These are phyloP conservation scores for Fulica atra DNA, from an alignment of 2,113 vertebrate species.

Conservation along the genomic window DNA sequence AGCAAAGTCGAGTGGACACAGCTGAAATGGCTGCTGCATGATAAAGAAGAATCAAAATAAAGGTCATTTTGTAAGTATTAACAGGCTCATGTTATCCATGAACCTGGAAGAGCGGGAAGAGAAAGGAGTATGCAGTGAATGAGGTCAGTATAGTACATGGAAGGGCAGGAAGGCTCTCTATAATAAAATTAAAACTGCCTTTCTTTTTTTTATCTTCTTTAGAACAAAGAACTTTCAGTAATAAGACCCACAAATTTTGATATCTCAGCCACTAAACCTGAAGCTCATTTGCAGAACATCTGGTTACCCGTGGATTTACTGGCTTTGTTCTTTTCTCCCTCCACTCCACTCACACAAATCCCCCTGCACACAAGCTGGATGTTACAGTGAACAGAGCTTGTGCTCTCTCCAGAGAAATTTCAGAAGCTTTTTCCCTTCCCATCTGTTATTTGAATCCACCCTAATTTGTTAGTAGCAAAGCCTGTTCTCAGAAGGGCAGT, in stretches of 20 bases:
- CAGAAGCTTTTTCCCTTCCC: background rate
- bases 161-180: background rate
- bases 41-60: background rate
- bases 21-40: background rate
- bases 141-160: background rate
- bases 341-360: background rate
- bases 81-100: background rate
- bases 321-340: background rate
- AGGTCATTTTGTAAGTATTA: background rate
- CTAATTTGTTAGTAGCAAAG: background rate
- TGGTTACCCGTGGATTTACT: background rate
- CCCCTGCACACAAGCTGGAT: background rate
- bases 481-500: background rate
- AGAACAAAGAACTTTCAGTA: background rate
- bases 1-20: background rate
- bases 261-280: background rate
- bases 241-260: background rate
- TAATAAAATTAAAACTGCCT: background rate
- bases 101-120: background rate
- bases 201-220: background rate
- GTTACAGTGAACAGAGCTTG: background rate
- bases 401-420: background rate
- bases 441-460: background rate
- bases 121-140: background rate
- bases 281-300: background rate